Evolutionary conservation across 2,888 invertebrate species (phyloP).

Genomic region (Eucriotettix oculatus): DNA sequence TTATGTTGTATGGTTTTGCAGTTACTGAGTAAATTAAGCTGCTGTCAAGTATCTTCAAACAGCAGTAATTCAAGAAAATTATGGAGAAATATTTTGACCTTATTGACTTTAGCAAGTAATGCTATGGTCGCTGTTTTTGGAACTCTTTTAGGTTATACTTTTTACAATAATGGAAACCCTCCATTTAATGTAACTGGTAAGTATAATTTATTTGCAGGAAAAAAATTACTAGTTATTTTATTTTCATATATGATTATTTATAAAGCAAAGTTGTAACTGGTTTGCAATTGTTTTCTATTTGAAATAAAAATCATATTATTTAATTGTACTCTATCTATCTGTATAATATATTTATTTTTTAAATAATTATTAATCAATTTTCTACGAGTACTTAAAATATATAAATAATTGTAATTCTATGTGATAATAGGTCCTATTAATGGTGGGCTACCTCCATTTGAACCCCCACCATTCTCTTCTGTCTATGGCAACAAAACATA

Average conservation of each 20-base stretch:
- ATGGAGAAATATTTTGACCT: constrained; percentile 31
- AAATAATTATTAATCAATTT: too few relatives aligned
- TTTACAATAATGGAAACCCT: constrained; percentile 26
- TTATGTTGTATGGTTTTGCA: too few relatives aligned
- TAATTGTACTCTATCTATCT: too few relatives aligned
- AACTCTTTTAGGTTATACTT: constrained; percentile 41
- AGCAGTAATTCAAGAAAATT: background rate
- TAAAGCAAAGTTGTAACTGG: too few relatives aligned
- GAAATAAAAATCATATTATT: too few relatives aligned
- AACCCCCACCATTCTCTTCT: constrained; percentile 19
- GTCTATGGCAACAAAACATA: constrained; percentile 23
- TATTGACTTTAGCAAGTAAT: constrained; percentile 49
- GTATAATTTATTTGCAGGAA: background rate
- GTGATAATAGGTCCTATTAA: constrained; percentile 7
- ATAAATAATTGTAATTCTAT: background rate
- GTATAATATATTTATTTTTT: too few relatives aligned
- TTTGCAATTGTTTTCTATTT: too few relatives aligned
- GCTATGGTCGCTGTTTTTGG: constrained; percentile 60
- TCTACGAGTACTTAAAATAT: too few relatives aligned
- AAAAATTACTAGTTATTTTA: background rate
- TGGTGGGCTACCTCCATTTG: constrained; percentile 20
- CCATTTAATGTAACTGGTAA: constrained; percentile 56
- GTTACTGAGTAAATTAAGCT: too few relatives aligned
- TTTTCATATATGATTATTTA: too few relatives aligned
- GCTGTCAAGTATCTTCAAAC: too few relatives aligned